phyloP scores from a whole-genome alignment of 2,888 invertebrate species.

The Augochlorella aurata region DNA sequence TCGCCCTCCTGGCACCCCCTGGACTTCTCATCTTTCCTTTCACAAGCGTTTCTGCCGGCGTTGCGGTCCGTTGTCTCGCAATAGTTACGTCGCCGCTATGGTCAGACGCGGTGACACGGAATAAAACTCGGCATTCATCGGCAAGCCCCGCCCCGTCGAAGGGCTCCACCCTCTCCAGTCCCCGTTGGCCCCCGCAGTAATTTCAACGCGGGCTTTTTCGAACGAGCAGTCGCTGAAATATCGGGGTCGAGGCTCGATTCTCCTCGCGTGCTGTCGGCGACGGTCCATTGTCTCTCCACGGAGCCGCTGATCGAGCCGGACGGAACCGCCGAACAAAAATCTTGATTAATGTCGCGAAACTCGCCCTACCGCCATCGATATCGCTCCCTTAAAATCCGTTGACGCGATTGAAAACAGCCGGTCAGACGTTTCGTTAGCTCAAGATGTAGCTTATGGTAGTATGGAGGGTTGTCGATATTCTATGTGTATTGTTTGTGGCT shows the following conservation, averaged over 20 bases:
- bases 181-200: background rate
- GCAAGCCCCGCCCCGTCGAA: background rate
- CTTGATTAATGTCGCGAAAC: slow-evolving; percentile 19
- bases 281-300: slow-evolving; percentile 21
- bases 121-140: slow-evolving; percentile 52
- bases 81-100: slow-evolving; percentile 36
- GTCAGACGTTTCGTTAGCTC: background rate
- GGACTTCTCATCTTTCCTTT: slow-evolving; percentile 13
- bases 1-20: background rate
- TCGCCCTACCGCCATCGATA: background rate
- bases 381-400: slow-evolving; percentile 17
- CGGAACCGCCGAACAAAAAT: slow-evolving; percentile 29
- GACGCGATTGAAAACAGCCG: background rate
- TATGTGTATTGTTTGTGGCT: too few species aligned
- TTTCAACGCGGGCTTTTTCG: background rate
- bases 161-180: background rate
- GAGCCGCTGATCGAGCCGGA: slow-evolving; percentile 29
- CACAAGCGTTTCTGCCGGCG: slow-evolving; percentile 2
- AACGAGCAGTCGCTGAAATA: slow-evolving; percentile 10
- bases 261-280: slow-evolving; percentile 8
- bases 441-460: too few species aligned
- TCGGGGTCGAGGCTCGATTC: slow-evolving; percentile 29
- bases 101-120: slow-evolving; percentile 35
- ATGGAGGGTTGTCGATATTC: too few species aligned
- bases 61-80: slow-evolving; percentile 37